These are phyloP conservation scores for Alouatta caraya DNA, from an alignment of 2,797 vertebrate species.

Conservation along the genomic window DNA sequence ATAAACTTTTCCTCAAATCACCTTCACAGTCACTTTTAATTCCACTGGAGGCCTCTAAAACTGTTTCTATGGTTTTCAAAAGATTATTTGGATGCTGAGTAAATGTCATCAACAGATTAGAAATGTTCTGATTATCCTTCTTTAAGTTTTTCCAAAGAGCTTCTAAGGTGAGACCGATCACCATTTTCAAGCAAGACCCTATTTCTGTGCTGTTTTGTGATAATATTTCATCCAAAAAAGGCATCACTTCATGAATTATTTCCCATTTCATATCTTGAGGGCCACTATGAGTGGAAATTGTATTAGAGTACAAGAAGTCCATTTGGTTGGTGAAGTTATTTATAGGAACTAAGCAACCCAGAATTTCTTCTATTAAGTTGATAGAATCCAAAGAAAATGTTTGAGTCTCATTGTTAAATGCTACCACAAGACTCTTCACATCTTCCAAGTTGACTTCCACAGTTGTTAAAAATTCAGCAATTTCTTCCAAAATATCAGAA, in stretches of 20 bases:
- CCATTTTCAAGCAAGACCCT: neutral
- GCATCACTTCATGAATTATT: neutral
- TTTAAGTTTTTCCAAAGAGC: neutral
- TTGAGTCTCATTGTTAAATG: neutral
- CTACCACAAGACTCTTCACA: neutral
- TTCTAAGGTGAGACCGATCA: neutral
- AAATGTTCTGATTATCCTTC: neutral
- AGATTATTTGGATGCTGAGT: neutral
- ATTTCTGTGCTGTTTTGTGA: neutral
- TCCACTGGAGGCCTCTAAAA: neutral
- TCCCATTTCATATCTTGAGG: neutral
- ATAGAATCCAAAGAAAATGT: neutral
- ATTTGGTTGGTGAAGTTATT: constrained; percentile 30
- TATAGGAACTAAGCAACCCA: constrained; percentile 50
- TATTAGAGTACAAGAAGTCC: neutral
- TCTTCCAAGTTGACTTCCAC: neutral
- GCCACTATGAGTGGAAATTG: neutral
- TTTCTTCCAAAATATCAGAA: constrained; percentile 41
- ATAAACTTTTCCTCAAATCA: neutral
- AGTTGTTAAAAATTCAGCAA: constrained; percentile 48
- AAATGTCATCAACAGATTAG: neutral
- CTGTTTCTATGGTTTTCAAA: neutral
- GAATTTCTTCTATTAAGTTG: constrained; percentile 27
- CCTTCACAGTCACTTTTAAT: neutral
- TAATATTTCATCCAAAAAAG: neutral